Evolutionary conservation across 2,797 vertebrate genomes (phyloP).

Genomic region (Xiphorhynchus erythropygius): DNA sequence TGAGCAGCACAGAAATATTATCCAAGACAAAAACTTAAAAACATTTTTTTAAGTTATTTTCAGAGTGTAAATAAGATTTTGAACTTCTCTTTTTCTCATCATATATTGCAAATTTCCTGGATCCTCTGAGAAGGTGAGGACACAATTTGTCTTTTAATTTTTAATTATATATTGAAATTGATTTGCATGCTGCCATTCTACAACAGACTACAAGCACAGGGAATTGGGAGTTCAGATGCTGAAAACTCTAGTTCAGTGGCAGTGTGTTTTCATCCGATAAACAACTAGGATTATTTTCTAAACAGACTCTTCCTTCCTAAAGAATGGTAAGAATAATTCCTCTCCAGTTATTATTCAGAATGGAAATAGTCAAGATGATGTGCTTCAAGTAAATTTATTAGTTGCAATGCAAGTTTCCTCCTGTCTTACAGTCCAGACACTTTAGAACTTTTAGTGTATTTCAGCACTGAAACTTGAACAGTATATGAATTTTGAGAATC

Average conservation of each 20-base stretch:
- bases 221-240: background rate
- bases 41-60: background rate
- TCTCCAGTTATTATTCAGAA: conserved; percentile 13
- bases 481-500: background rate
- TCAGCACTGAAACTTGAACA: background rate
- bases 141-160: background rate
- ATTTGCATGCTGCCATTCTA: background rate
- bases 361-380: background rate
- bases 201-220: background rate
- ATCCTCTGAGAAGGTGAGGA: background rate
- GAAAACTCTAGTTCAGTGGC: background rate
- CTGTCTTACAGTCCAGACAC: background rate
- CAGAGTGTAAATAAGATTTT: background rate
- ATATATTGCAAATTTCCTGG: background rate
- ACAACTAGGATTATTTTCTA: conserved; percentile 1
- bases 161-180: conserved; percentile 19
- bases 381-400: background rate
- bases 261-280: conserved; percentile 33
- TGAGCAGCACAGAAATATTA: background rate
- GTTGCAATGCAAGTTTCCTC: background rate
- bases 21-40: background rate
- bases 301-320: background rate
- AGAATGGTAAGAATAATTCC: conserved; percentile 4
- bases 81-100: background rate
- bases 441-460: background rate